Percentiles rank a stretch among this genome's conserved stretches.
Conservation (phyloP, 2,797 vertebrate species). For the Anguilla marmorata region DNA sequence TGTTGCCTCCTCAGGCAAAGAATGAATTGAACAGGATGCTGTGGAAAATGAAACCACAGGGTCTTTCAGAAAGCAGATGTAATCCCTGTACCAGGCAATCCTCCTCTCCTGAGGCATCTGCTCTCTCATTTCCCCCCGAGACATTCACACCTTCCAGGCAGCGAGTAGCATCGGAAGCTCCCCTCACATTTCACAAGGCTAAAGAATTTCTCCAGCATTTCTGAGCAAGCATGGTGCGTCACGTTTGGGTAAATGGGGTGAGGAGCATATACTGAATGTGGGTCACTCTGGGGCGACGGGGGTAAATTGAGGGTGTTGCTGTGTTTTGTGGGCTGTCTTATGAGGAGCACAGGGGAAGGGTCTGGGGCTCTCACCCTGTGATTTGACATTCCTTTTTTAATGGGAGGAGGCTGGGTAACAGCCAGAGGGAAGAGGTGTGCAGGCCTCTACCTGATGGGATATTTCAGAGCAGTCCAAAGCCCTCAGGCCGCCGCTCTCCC, state of each 20-base stretch:
- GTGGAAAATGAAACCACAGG: neutral
- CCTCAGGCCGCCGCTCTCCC: neutral
- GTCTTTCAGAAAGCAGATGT: neutral
- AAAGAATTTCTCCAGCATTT: conserved; percentile 13
- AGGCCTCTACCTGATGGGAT: neutral
- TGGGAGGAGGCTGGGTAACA: too few species aligned
- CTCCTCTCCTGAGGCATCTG: neutral
- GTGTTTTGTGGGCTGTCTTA: neutral
- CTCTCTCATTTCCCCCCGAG: neutral
- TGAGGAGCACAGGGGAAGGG: neutral
- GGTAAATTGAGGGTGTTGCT: too few species aligned
- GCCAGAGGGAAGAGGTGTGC: neutral
- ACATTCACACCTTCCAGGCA: neutral
- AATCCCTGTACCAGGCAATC: neutral
- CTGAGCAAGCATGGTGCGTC: neutral
- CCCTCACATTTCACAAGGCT: conserved; percentile 7
- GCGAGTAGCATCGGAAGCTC: neutral
- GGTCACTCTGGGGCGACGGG: neutral
- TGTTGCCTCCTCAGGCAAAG: neutral
- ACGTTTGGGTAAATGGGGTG: neutral
- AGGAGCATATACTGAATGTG: too few species aligned
- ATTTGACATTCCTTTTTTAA: neutral
- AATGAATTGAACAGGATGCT: neutral
- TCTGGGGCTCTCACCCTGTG: neutral
- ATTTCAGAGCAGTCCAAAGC: neutral